A percentile compares a stretch with the other conserved stretches of the same genome.
Conservation (phyloP, 1,140 invertebrate species). For the Drosophila serrata region DNA sequence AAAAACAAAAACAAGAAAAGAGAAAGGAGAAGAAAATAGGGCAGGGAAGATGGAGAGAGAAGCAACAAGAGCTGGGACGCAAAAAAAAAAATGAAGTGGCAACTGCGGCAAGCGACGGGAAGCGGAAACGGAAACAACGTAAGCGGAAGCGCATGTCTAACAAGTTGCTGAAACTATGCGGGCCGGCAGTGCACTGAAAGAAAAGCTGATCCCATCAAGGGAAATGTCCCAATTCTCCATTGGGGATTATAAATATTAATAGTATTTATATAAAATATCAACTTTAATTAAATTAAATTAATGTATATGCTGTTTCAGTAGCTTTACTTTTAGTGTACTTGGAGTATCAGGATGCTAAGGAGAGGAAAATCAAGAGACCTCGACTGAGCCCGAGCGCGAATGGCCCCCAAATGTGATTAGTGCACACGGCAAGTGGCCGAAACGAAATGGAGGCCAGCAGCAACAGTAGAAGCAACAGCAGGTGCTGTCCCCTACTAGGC, state of each 20-base stretch:
- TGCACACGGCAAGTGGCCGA: slow-evolving; percentile 45
- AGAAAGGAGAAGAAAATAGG: slow-evolving; percentile 12
- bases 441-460: slow-evolving; percentile 12
- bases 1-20: not conserved
- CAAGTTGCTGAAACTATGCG: slow-evolving; percentile 70
- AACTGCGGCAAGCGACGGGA: slow-evolving; percentile 50
- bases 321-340: not conserved
- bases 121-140: slow-evolving; percentile 77
- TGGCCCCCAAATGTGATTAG: slow-evolving; percentile 60
- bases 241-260: not conserved
- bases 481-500: slow-evolving; percentile 1
- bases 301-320: not conserved
- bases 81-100: slow-evolving; percentile 60
- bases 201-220: not conserved
- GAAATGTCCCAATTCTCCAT: too few relatives aligned
- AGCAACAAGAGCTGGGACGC: slow-evolving; percentile 7
- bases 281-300: not conserved
- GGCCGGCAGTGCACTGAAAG: slow-evolving; percentile 1
- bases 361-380: slow-evolving; percentile 1
- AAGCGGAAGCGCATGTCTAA: slow-evolving; percentile 79
- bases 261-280: not conserved
- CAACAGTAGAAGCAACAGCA: slow-evolving; percentile 15
- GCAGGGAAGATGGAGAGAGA: not conserved
- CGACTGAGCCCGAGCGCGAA: slow-evolving; percentile 26
- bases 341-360: not conserved